Base-by-base conservation (phyloP, 1,140 invertebrate genomes). In the Rhopalosiphum padi region DNA sequence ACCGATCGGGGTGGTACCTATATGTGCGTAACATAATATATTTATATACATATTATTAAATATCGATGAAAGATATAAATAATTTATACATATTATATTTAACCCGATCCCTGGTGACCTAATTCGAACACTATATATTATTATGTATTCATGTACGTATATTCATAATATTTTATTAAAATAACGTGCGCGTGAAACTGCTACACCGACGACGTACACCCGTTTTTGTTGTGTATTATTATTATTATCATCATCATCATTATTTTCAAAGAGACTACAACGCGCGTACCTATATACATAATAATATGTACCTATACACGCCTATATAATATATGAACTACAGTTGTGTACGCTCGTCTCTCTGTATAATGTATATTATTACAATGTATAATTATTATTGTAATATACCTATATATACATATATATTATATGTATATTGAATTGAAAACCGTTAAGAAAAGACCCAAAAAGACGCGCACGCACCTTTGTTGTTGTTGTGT, bases 381-480 rank as follows among this genome's bases (percentile, higher is more conserved):
- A 77, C n/a, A 77, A 77, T 77, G 4, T 77, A n/a, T 77, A 77
- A 77, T 77, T 77, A 77, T 77, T 77, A 77, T 77, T 77, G n/a
- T 68, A 18, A 68, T 68, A 68, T 15, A 30, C 30, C 15, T 68
- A 68, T 85, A 83, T 83, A 23, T 85, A 85, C 21, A 88, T n/a
- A 21, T 53, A n/a, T 88, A 25, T 51, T 37, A 46, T 51, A 21
- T 88, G 30, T 15, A 77, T n/a, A 8, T 37, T 41, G 83, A 89
- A 53, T 89, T 21, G n/a, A 89, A 89, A 89, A 89, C 87, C 87
- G 87, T 51, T 53, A 53, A 89, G 35, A 89, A 51, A 53, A 89
- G 43, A 43, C 23, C 23, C 41, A n/a, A 46, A 46, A 48, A 46
- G 41, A 46, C 43, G 25, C 11, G 43, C 41, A 43, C 23, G 37